These are phyloP conservation scores for Drosophila seguyi DNA, from an alignment of 1,140 invertebrate genomes.

Conservation along the genomic window DNA sequence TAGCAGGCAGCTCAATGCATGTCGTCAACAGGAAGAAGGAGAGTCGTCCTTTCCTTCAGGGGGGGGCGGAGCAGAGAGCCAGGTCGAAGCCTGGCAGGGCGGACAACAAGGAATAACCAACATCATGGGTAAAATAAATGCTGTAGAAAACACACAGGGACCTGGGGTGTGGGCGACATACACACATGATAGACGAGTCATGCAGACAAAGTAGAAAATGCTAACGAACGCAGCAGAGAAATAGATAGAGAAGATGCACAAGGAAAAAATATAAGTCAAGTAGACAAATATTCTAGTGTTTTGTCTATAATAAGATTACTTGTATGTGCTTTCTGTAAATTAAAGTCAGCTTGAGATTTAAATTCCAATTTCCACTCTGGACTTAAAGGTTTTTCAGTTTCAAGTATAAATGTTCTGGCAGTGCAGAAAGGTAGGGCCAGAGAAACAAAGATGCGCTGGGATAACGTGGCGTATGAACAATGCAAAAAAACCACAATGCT, in stretches of 20 bases:
- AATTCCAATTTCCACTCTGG: background rate
- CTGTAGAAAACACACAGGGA: slow-evolving; percentile 65
- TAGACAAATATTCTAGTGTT: background rate
- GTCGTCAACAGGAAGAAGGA: slow-evolving; percentile 55
- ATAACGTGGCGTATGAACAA: slow-evolving; percentile 80
- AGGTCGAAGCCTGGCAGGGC: slow-evolving; percentile 42
- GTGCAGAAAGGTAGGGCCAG: background rate
- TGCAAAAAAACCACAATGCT: slow-evolving; percentile 71
- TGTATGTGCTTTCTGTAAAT: background rate
- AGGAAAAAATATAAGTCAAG: background rate
- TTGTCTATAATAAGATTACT: background rate
- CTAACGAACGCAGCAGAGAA: slow-evolving; percentile 47
- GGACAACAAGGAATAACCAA: slow-evolving; percentile 60
- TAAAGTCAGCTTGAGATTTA: background rate
- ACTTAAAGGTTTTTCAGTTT: background rate
- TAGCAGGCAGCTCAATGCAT: slow-evolving; percentile 48
- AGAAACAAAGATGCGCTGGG: slow-evolving; percentile 17
- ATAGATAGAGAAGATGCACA: slow-evolving; percentile 18
- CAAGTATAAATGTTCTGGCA: background rate
- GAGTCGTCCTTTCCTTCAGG: slow-evolving; percentile 1
- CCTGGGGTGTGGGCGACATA: background rate
- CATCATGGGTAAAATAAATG: slow-evolving; percentile 75
- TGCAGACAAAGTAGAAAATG: slow-evolving; percentile 57
- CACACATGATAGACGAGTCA: slow-evolving; percentile 43
- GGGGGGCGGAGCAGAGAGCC: slow-evolving; percentile 16